Evolutionary conservation across 2,888 invertebrate species (phyloP).

Genomic region (Hipparchia semele): DNA sequence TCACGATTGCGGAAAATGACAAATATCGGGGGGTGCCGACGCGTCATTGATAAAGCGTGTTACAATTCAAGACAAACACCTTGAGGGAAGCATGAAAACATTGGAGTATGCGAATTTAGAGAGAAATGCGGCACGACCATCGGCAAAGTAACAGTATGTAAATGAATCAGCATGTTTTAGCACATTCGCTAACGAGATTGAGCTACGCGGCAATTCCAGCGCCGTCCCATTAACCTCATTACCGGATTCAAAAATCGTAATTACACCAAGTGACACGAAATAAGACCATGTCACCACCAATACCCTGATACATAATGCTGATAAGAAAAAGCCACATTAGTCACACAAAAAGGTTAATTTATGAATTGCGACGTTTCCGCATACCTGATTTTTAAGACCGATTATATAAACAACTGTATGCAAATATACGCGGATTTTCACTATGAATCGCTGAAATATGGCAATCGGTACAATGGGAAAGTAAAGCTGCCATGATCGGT

Average conservation of each 20-base stretch:
- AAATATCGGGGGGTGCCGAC: slow-evolving; percentile 41
- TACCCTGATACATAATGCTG: slow-evolving; percentile 62
- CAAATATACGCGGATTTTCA: slow-evolving; percentile 45
- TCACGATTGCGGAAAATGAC: slow-evolving; percentile 30
- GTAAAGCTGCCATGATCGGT: slow-evolving; percentile 82
- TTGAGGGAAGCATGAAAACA: slow-evolving; percentile 36
- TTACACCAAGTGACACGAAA: slow-evolving; percentile 42
- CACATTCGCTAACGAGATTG: slow-evolving; percentile 67
- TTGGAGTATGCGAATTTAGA: slow-evolving; percentile 32
- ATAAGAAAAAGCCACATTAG: slow-evolving; percentile 78
- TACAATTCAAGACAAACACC: slow-evolving; percentile 34
- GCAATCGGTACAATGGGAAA: slow-evolving; percentile 65
- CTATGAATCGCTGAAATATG: slow-evolving; percentile 46
- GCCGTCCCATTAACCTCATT: slow-evolving; percentile 80
- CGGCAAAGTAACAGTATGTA: slow-evolving; percentile 65
- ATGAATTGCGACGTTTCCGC: slow-evolving; percentile 65
- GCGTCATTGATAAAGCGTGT: slow-evolving; percentile 43
- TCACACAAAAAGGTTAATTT: slow-evolving; percentile 77
- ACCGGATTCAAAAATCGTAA: slow-evolving; percentile 35
- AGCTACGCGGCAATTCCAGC: slow-evolving; percentile 78
- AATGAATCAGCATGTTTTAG: slow-evolving; percentile 81
- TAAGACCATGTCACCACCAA: slow-evolving; percentile 50
- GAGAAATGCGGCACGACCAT: slow-evolving; percentile 46
- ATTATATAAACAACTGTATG: slow-evolving; percentile 69
- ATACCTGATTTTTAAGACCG: slow-evolving; percentile 54